Conservation (phyloP, 2,113 vertebrate species). For the Heterotilapia buettikoferi region DNA sequence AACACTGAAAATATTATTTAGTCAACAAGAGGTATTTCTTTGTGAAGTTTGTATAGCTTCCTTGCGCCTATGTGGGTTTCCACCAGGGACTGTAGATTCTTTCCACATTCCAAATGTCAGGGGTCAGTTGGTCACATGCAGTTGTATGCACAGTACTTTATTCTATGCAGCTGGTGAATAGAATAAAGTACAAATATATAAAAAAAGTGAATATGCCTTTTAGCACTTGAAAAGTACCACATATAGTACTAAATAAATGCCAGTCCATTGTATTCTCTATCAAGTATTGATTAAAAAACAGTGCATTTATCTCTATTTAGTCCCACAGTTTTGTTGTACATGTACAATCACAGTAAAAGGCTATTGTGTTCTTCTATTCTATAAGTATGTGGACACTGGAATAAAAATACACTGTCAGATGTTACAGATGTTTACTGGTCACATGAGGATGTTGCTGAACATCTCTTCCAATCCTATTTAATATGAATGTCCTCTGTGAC, state of each 20-base stretch:
- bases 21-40: not conserved
- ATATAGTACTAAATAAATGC: not conserved
- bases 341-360: not conserved
- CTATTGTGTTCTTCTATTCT: not conserved
- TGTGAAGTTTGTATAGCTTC: not conserved
- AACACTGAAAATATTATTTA: not conserved
- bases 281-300: not conserved
- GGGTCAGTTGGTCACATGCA: not conserved
- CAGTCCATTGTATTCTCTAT: not conserved
- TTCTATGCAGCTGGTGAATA: not conserved
- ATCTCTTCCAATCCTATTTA: not conserved
- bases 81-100: not conserved
- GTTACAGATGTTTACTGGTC: not conserved
- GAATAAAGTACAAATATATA: not conserved
- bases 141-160: not conserved
- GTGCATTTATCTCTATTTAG: not conserved
- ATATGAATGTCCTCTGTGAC: not conserved
- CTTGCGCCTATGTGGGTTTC: not conserved
- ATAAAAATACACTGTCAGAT: not conserved
- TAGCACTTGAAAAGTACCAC: not conserved
- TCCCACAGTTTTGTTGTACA: not conserved
- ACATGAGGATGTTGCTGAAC: not conserved
- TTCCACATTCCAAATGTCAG: not conserved
- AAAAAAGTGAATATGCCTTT: not conserved
- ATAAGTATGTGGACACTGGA: not conserved